Evolutionary conservation across 2,888 invertebrate genomes (phyloP), one percentile per base, ranked within the genome.

Genomic region (Clusia tigrina): DNA sequence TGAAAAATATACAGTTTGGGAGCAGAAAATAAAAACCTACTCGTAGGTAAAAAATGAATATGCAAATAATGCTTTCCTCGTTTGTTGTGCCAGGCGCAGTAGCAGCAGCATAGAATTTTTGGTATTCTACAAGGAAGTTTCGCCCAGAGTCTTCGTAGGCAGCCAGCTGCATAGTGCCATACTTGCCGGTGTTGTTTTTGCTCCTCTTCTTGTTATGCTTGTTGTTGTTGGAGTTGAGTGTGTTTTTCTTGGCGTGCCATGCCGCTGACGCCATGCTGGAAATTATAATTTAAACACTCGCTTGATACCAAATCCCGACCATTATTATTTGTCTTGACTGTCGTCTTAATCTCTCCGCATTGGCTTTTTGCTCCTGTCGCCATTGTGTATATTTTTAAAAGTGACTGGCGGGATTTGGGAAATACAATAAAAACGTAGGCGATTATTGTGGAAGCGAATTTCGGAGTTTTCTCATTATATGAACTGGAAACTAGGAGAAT

Each of bases 241-340:
- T 32, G 9, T 10, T 51, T 51, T 58, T 18, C 24, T 59, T 54
- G 22, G 18, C 54, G 51, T 32, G 32, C 32, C 32, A 32, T 12
- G 6, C 6, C 32, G 12, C 32, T 5, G 48, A 20, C 20, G 64
- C n/a, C 24, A 32, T 38, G 58, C 57, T 65, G 63, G 60, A 57
- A 67, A 67, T 67, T 66, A 68, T 66, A 64, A 66, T 68, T 68
- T 66, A 66, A 68, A 64, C 60, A 64, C 64, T 66, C 58, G 52
- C 64, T 62, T 62, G 64, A 64, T 64, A 64, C 62, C 57, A 68
- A 65, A 53, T 56, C 62, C 60, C 58, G 62, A 61, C 66, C 68
- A 68, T 71, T 68, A 67, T 68, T 71, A 67, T 69, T 67, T 69
- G 68, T 68, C 66, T 67, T 71, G 63, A 65, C 64, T 62, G 69